Percentiles rank a stretch among this genome's conserved stretches.
phyloP scores from a whole-genome alignment of 1,140 invertebrate species.

The Odontomachus brunneus region DNA sequence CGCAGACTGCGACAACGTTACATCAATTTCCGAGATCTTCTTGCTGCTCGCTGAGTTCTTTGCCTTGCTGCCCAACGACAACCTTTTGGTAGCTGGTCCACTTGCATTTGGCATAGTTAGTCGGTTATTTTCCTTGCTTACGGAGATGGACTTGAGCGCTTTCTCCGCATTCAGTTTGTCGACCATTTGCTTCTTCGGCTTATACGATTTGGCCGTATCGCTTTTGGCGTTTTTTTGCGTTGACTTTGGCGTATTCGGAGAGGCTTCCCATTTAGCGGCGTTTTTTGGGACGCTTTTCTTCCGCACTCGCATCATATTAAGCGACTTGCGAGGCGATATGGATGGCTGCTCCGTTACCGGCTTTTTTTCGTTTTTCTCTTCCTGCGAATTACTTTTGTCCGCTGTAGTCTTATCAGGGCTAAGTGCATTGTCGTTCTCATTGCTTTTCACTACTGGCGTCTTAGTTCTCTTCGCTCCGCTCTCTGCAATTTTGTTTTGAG shows the following conservation, averaged over 20 bases:
- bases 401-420: neutral
- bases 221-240: conserved; percentile 25
- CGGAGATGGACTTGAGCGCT: conserved; percentile 53
- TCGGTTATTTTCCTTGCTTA: conserved; percentile 47
- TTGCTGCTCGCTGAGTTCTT: neutral
- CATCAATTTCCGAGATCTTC: conserved; percentile 16
- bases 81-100: neutral
- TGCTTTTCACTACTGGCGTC: neutral
- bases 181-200: conserved; percentile 74
- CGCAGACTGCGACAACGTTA: neutral
- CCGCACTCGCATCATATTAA: neutral
- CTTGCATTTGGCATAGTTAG: neutral
- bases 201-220: conserved; percentile 62
- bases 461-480: neutral
- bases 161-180: conserved; percentile 75
- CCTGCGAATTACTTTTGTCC: conserved; percentile 25
- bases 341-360: neutral
- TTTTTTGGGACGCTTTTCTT: conserved; percentile 33
- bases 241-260: neutral
- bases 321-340: neutral
- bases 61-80: neutral
- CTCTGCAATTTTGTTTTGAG: conserved; percentile 28
- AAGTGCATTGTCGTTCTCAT: neutral
- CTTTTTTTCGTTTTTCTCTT: conserved; percentile 13
- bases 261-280: conserved; percentile 1